These are phyloP conservation scores for Acrossocheilus fasciatus DNA, from an alignment of 2,797 vertebrate species.

Conservation along the genomic window DNA sequence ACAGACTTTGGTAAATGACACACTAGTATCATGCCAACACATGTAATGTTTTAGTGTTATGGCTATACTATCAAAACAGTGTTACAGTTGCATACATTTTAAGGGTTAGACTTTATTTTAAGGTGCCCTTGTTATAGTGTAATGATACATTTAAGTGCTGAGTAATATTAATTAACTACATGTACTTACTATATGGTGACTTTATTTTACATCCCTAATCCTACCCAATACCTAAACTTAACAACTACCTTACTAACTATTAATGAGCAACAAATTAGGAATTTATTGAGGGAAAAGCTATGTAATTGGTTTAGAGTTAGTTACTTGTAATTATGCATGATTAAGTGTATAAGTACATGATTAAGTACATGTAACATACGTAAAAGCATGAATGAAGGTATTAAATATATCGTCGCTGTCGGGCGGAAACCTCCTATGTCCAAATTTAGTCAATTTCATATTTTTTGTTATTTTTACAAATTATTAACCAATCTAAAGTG, in stretches of 20 bases:
- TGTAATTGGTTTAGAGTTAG: no score
- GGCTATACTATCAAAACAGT: neutral
- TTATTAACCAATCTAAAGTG: no score
- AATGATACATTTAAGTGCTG: no score
- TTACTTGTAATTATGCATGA: neutral
- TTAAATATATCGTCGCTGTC: neutral
- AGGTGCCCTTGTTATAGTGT: no score
- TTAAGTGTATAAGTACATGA: neutral
- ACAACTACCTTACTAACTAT: no score
- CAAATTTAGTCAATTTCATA: no score
- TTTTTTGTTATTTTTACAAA: no score
- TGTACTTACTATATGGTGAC: neutral
- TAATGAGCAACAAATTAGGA: no score
- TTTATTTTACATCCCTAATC: no score
- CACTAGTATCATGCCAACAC: neutral
- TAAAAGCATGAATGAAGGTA: neutral
- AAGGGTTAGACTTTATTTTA: neutral
- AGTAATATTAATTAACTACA: neutral
- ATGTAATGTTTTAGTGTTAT: constrained; percentile 14
- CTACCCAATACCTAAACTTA: no score
- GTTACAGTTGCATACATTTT: neutral
- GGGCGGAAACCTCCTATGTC: no score
- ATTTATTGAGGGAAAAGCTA: no score
- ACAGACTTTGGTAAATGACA: neutral
- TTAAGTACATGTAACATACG: neutral